Evolutionary conservation across 2,888 invertebrate species (phyloP), one percentile per base, ranked within the genome.

Genomic region (Eupithecia subumbrata): DNA sequence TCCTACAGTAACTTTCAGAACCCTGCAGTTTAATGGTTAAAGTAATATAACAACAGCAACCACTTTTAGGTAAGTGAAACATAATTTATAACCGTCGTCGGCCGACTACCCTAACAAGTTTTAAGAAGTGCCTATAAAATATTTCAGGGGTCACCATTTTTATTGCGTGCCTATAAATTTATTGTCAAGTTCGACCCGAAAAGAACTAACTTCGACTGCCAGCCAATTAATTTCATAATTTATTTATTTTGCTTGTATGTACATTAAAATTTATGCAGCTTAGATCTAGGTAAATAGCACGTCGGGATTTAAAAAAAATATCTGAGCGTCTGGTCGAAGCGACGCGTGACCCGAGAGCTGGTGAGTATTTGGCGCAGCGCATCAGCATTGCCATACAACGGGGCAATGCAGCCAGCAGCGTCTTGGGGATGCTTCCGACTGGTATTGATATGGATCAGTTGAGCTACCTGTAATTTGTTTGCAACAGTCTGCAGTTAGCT

Each of bases 81-180:
- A 73, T 64, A 73, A 80, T 76, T 76, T 77, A 78, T 73, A 68
- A 75, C 75, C 67, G 72, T 69, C 73, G 69, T 69, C 73, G 69
- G 71, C 74, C 74, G 67, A 77, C 75, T 78, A 74, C 71, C 68
- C 71, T 76, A 78, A 77, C 60, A 77, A 79, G 75, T 79, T 77
- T 52, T 22, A 56, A 22, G 52, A 75, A 60, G 25, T 60, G 60
- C 63, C 73, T 68, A 78, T 80, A 75, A 81, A 81, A 73, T 79
- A 79, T 77, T 81, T 79, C 70, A 72, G 72, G 72, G 74, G 71
- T 66, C 30, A 69, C 71, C 48, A 60, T 73, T 80, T 80, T 81
- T 79, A 79, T 77, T 81, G 79, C 75, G 56, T 72, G 76, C 79
- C 77, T 78, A 80, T 78, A 79, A 80, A 81, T 79, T 78, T 78